These are phyloP conservation scores for Noctua pronuba DNA, from an alignment of 2,888 invertebrate species.

Conservation along the genomic window DNA sequence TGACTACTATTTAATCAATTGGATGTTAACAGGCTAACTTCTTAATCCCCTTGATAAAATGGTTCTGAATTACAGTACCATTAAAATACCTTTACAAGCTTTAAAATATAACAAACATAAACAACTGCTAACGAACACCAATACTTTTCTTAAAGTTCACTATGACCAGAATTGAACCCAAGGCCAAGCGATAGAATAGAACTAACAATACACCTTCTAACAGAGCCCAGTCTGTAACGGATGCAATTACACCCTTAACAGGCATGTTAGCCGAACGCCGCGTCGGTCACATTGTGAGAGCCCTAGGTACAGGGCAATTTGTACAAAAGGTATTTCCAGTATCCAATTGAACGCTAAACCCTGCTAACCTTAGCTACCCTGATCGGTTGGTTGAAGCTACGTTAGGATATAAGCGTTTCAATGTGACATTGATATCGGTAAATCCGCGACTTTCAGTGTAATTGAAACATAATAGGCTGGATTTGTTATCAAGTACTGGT, in stretches of 20 bases:
- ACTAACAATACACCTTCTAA: slow-evolving; percentile 63
- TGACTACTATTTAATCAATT: neutral
- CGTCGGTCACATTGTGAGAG: slow-evolving; percentile 71
- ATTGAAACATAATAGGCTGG: slow-evolving; percentile 33
- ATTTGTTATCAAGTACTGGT: slow-evolving; percentile 32
- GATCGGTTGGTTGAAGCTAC: slow-evolving; percentile 33
- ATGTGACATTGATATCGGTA: slow-evolving; percentile 39
- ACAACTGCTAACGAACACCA: neutral
- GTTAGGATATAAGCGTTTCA: slow-evolving; percentile 31
- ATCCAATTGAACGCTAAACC: slow-evolving; percentile 73
- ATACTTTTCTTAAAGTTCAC: neutral
- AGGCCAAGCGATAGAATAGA: slow-evolving; percentile 29
- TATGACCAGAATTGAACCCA: neutral
- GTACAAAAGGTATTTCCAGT: slow-evolving; percentile 71
- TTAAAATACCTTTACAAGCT: neutral
- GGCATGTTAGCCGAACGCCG: slow-evolving; percentile 69
- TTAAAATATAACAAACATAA: neutral
- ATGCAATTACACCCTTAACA: slow-evolving; percentile 79
- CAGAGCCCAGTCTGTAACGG: slow-evolving; percentile 79
- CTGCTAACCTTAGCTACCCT: slow-evolving; percentile 28
- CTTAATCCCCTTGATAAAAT: neutral
- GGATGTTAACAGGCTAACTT: neutral
- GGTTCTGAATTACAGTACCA: neutral
- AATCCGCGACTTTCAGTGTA: slow-evolving; percentile 29
- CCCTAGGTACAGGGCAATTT: slow-evolving; percentile 72